Conservation (phyloP, 2,888 invertebrate genomes). For the Cheilosia vernalis region DNA sequence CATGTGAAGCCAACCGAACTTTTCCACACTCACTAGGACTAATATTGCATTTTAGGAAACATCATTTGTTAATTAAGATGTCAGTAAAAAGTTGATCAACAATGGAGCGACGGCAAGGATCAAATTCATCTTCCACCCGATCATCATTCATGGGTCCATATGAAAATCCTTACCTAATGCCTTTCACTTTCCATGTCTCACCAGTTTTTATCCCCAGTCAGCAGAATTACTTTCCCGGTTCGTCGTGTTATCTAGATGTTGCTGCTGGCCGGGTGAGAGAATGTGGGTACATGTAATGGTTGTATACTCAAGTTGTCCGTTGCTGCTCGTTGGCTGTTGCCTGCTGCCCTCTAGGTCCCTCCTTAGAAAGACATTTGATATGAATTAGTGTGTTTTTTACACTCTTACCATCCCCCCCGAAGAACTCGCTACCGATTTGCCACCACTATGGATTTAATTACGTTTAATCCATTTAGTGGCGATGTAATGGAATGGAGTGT, state of each 20-base stretch:
- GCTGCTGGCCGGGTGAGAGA: conserved; percentile 1
- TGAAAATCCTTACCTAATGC: conserved; percentile 58
- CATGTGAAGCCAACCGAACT: conserved; percentile 10
- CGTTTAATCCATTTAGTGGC: conserved; percentile 67
- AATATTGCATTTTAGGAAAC: conserved; percentile 47
- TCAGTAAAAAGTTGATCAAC: conserved; percentile 63
- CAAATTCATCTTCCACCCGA: conserved; percentile 48
- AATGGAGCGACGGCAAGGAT: conserved; percentile 30
- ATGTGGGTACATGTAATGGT: conserved; percentile 3
- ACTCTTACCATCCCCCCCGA: conserved; percentile 20
- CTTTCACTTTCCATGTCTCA: conserved; percentile 54
- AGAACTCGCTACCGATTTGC: conserved; percentile 10
- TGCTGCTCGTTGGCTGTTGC: conserved; percentile 23
- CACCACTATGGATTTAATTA: conserved; percentile 61
- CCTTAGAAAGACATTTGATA: conserved; percentile 65
- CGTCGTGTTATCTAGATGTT: conserved; percentile 33
- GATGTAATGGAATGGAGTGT: conserved; percentile 64
- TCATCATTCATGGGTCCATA: conserved; percentile 49
- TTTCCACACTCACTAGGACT: neutral
- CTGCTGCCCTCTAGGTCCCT: conserved; percentile 47
- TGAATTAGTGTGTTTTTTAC: conserved; percentile 66
- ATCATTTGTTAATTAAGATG: conserved; percentile 66
- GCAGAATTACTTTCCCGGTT: conserved; percentile 31
- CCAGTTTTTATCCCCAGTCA: conserved; percentile 52
- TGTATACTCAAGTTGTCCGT: conserved; percentile 23